A percentile compares a stretch with the other conserved stretches of the same genome.
phyloP scores from a whole-genome alignment of 2,888 invertebrate species.

The Ypsolopha scabrella region DNA sequence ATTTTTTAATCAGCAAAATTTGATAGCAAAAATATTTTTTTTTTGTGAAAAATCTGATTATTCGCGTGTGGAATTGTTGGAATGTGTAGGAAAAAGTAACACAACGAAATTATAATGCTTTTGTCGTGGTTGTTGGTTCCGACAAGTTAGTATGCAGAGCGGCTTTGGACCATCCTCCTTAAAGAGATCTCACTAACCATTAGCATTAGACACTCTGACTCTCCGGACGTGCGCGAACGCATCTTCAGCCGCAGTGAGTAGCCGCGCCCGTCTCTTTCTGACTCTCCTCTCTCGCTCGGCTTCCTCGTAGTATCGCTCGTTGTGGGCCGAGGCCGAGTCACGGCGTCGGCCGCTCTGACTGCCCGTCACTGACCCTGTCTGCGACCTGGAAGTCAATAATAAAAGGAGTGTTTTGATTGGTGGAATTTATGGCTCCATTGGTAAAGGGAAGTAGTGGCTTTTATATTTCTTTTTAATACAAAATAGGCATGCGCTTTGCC shows the following conservation, averaged over 20 bases:
- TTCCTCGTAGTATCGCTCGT: slow-evolving; percentile 98
- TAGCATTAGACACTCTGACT: slow-evolving; percentile 50
- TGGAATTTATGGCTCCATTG: too few species aligned
- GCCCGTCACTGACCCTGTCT: slow-evolving; percentile 42
- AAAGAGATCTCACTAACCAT: neutral
- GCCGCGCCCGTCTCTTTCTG: slow-evolving; percentile 88
- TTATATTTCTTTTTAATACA: too few species aligned
- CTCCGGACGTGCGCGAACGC: slow-evolving; percentile 97
- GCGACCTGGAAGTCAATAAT: slow-evolving; percentile 23
- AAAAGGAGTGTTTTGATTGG: neutral
- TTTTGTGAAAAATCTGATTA: too few species aligned
- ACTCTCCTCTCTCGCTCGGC: slow-evolving; percentile 96
- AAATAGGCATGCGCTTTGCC: too few species aligned
- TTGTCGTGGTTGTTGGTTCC: too few species aligned
- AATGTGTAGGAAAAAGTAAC: too few species aligned
- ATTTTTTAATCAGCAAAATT: too few species aligned
- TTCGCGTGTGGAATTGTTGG: too few species aligned
- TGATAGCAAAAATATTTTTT: too few species aligned
- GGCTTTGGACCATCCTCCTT: too few species aligned
- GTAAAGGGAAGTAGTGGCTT: neutral
- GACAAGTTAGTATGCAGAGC: too few species aligned
- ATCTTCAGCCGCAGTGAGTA: slow-evolving; percentile 95
- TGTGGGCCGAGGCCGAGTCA: slow-evolving; percentile 92
- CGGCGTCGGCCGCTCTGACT: slow-evolving; percentile 84
- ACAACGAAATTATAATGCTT: too few species aligned